These are phyloP conservation scores for Macropus fuliginosus DNA, from an alignment of 2,797 vertebrate genomes.

Conservation along the genomic window DNA sequence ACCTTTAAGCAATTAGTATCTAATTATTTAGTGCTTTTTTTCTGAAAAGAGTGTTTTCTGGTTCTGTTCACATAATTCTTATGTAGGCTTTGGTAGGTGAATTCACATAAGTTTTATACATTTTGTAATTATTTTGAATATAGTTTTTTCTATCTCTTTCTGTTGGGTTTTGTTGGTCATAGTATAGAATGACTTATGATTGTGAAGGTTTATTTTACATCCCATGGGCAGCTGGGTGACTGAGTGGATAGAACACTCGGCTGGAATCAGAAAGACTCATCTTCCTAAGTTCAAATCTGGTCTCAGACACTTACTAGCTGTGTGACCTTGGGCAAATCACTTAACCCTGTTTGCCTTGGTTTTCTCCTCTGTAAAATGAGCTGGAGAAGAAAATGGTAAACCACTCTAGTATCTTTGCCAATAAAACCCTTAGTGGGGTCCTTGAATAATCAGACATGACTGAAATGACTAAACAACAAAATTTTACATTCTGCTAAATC, in stretches of 20 bases:
- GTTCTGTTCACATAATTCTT: not conserved
- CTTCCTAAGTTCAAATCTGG: not conserved
- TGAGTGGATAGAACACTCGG: not conserved
- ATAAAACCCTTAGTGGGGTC: not conserved
- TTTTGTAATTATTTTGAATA: not conserved
- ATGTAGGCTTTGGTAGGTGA: not conserved
- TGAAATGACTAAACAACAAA: not conserved
- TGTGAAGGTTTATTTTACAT: not conserved
- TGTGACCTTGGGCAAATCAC: not conserved
- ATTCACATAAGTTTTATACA: not conserved
- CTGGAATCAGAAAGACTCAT: not conserved
- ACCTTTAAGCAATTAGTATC: not conserved
- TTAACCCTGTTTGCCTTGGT: not conserved
- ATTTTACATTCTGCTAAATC: not conserved
- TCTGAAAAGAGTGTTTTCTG: not conserved
- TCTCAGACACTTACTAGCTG: not conserved
- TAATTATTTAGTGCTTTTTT: not conserved
- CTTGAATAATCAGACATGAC: not conserved
- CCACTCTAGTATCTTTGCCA: not conserved
- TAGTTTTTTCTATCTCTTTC: not conserved
- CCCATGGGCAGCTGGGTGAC: not conserved
- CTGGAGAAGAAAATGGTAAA: not conserved
- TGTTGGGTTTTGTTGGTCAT: not conserved
- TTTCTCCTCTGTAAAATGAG: not conserved
- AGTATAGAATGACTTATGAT: not conserved